These are phyloP conservation scores for Cyphomyrus plagiostoma DNA, from an alignment of 2,113 vertebrate genomes.

Conservation along the genomic window DNA sequence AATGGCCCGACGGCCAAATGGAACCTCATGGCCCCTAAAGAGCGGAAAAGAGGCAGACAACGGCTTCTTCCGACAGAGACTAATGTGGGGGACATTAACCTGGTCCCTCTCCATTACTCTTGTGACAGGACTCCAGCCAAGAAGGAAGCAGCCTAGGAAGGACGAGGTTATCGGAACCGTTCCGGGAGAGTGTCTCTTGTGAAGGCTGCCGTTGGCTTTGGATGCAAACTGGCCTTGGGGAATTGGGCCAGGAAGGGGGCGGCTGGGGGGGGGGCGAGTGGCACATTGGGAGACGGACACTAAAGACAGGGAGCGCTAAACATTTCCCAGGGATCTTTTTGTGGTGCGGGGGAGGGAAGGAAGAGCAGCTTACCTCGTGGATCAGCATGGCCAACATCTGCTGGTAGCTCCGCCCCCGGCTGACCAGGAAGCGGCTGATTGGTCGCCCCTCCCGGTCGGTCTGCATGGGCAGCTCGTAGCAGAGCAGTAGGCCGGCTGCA, in stretches of 20 bases:
- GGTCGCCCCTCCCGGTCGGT: conserved; percentile 77
- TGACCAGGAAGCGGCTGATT: conserved; percentile 73
- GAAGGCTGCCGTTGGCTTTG: not conserved
- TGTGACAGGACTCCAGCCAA: not conserved
- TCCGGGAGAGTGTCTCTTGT: not conserved
- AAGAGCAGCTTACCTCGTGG: conserved; percentile 67
- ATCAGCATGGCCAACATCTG: conserved; percentile 77
- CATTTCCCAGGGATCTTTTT: not conserved
- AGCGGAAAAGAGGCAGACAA: not conserved
- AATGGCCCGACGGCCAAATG: not conserved
- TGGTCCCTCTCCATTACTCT: not conserved
- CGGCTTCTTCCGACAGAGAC: conserved; percentile 6
- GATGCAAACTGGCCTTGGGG: not conserved
- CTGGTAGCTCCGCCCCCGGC: conserved; percentile 80
- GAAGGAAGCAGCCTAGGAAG: not conserved
- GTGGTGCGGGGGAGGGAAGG: not conserved
- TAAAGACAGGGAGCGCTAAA: not conserved
- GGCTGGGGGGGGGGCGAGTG: not conserved
- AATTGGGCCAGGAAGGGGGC: not conserved
- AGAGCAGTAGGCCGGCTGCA: conserved; percentile 80
- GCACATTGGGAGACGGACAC: not conserved
- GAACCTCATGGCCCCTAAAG: not conserved
- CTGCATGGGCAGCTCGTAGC: conserved; percentile 79
- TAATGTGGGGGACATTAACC: conserved; percentile 13
- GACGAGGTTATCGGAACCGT: not conserved